Conservation (phyloP, 1,140 invertebrate species). For the Caenorhabditis latens region DNA sequence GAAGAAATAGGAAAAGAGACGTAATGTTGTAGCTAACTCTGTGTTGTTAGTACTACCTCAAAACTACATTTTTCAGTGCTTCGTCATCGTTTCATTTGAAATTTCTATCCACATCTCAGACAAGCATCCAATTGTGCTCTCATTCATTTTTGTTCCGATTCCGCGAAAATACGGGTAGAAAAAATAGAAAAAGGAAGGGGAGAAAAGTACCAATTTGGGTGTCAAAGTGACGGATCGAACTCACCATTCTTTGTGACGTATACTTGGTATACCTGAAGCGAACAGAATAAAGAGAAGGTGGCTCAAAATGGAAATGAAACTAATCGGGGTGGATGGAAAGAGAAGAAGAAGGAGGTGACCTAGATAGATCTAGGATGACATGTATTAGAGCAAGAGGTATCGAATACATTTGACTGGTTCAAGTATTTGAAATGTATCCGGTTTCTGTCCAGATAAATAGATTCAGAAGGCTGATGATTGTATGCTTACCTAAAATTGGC, state of each 20-base stretch:
- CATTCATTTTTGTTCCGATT: slow-evolving; percentile 14
- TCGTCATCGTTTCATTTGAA: neutral
- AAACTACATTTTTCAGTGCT: neutral
- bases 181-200: neutral
- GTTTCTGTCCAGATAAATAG: neutral
- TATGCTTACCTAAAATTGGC: neutral
- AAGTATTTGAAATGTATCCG: slow-evolving; percentile 56
- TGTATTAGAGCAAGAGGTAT: slow-evolving; percentile 18
- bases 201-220: slow-evolving; percentile 39
- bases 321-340: neutral
- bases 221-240: slow-evolving; percentile 38
- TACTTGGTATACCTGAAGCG: neutral
- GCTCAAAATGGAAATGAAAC: slow-evolving; percentile 34
- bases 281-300: neutral
- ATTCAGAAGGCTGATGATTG: neutral
- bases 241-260: slow-evolving; percentile 35
- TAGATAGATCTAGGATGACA: slow-evolving; percentile 45
- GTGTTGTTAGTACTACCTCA: neutral
- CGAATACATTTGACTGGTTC: slow-evolving; percentile 10
- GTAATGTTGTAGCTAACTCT: neutral
- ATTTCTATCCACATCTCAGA: neutral
- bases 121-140: slow-evolving; percentile 29
- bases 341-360: neutral
- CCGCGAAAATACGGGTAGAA: neutral
- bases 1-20: neutral